These are phyloP conservation scores for Aleiodes leptofemur DNA, from an alignment of 2,888 invertebrate genomes.

Conservation along the genomic window DNA sequence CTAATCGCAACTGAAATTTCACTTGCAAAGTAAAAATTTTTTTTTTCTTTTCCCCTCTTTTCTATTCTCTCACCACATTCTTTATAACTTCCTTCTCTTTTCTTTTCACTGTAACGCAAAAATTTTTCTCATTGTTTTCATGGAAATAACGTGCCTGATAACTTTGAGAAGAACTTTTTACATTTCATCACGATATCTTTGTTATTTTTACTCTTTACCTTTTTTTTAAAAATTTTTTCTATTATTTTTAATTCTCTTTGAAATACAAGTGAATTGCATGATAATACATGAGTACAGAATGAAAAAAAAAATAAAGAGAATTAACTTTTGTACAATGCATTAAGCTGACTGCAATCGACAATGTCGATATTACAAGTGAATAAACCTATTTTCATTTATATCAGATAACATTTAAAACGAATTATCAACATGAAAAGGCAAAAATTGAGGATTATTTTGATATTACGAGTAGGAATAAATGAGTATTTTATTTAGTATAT, in stretches of 20 bases:
- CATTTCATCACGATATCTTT: constrained; percentile 7
- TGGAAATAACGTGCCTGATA: constrained; percentile 7
- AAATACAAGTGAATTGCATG: neutral
- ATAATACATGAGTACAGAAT: neutral
- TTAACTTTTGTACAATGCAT: too few relatives aligned
- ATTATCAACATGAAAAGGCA: constrained; percentile 39
- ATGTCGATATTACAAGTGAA: too few relatives aligned
- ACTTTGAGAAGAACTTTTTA: too few relatives aligned
- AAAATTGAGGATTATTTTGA: constrained; percentile 22
- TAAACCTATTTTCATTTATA: neutral
- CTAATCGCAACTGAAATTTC: constrained; percentile 58
- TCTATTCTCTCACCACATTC: constrained; percentile 34
- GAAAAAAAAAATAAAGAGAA: too few relatives aligned
- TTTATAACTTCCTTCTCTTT: neutral
- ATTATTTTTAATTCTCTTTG: neutral
- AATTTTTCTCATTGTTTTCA: constrained; percentile 1
- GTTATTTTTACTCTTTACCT: constrained; percentile 20
- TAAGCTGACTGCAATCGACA: too few relatives aligned
- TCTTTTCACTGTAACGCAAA: neutral
- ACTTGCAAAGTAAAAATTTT: constrained; percentile 63
- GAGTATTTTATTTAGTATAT: too few relatives aligned
- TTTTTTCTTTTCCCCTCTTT: constrained; percentile 25
- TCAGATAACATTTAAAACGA: constrained; percentile 25
- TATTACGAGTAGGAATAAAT: neutral
- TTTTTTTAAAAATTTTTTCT: neutral